Evolutionary conservation across 2,113 vertebrate species (phyloP).

Genomic region (Haplochromis burtoni): DNA sequence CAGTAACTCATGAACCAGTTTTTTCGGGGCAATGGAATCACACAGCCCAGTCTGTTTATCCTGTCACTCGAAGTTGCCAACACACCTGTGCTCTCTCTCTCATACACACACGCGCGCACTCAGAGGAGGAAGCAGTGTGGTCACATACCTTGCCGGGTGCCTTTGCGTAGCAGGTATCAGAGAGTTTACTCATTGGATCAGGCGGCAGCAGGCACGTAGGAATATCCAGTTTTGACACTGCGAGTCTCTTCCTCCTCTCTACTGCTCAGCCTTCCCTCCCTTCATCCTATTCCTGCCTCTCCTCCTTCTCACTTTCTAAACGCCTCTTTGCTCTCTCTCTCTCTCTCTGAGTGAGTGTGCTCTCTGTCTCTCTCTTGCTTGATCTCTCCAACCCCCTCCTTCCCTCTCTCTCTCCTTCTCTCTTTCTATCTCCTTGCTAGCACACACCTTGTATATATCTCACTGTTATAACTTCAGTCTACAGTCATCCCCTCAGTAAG

Average conservation of each 20-base stretch:
- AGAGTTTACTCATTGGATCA: slow-evolving; percentile 69
- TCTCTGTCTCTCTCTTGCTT: slow-evolving; percentile 53
- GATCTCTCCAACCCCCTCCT: slow-evolving; percentile 47
- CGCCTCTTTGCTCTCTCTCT: slow-evolving; percentile 60
- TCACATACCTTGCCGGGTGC: slow-evolving; percentile 72
- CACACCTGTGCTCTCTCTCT: slow-evolving; percentile 23
- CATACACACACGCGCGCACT: neutral
- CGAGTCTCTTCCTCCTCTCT: slow-evolving; percentile 57
- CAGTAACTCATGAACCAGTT: neutral
- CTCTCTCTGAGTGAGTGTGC: slow-evolving; percentile 35
- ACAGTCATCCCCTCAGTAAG: slow-evolving; percentile 25
- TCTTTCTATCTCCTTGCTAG: slow-evolving; percentile 10
- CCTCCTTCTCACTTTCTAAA: slow-evolving; percentile 68
- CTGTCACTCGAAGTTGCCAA: slow-evolving; percentile 38
- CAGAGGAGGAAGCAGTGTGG: slow-evolving; percentile 41
- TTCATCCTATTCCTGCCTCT: slow-evolving; percentile 63
- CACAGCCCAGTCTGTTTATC: neutral
- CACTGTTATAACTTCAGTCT: slow-evolving; percentile 44
- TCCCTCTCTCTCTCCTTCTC: slow-evolving; percentile 5
- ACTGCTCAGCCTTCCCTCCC: slow-evolving; percentile 57
- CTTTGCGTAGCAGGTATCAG: slow-evolving; percentile 52
- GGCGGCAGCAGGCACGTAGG: slow-evolving; percentile 53
- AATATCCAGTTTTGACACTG: slow-evolving; percentile 72
- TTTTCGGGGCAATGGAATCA: neutral
- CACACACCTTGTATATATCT: slow-evolving; percentile 46